Base-by-base conservation (phyloP, 2,113 vertebrate genomes). In the Cyanoliseus patagonus region DNA sequence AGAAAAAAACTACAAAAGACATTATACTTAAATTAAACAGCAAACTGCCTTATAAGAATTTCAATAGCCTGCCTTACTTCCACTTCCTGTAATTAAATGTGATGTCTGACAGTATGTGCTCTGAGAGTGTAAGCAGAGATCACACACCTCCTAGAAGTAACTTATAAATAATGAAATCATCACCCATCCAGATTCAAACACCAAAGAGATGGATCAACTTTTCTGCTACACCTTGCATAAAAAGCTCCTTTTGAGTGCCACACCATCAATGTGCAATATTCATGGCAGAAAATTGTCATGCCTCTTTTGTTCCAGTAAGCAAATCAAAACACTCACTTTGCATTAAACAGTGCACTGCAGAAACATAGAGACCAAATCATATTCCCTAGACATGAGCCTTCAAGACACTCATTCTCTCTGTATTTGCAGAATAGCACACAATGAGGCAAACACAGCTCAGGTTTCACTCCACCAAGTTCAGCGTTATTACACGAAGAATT, bases 141-240 rank as follows among this genome's bases (percentile, higher is more conserved):
- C 77, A 79, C 85, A 88, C 35, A 63, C 35, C 35, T 92, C 72
- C 86, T 62, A 80, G 51, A 86, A 88, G 31, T 49, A 81, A 88
- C 47, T 95, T 72, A 93, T 69, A 94, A 94, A 95, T 88, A 86
- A 94, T 78, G 44, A 81, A 97, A 95, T 72, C 72, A 75, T 70
- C 61, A 87, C 37, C 70, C 31, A 41, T 72, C 85, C 63, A 77
- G 66, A 77, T n/a, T 78, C 22, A 95, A 59, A 90, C 55, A 93
- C 73, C 39, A 94, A 81, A 80, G 75, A 78, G 24, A 88, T 16
- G 5, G 69, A 95, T 81, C 69, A 81, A 72, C 83, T 79, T 81
- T 95, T 86, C 81, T 95, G 86, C 88, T 82, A 66, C 25, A 82
- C 18, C 62, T 96, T 85, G 85, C 51, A 83, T 37, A 94, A 90